Evolutionary conservation across 1,140 invertebrate genomes (phyloP), one percentile per base, ranked within the genome.

Genomic region (Drosophila pachea): DNA sequence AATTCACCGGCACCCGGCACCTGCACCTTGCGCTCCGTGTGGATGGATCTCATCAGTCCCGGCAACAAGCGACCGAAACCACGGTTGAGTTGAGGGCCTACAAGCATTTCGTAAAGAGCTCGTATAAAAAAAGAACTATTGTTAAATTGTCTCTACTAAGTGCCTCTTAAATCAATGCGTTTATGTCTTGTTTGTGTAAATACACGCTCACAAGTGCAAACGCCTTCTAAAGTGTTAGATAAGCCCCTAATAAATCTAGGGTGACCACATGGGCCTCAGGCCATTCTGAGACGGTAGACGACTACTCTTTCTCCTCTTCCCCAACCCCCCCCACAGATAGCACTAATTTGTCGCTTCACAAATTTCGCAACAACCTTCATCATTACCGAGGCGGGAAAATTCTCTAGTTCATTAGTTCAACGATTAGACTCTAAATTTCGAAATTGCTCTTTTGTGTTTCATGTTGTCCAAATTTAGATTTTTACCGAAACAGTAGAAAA

Each of bases 1-100:
- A 92, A 92, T 56, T 92, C 89, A 29, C 62, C 62, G 89, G 32
- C 72, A 8, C 92, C 91, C 60, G 92, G 90, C 0, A 95, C 91
- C 68, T 92, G 90, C 8, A 94, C 87, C 88, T 92, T 93, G 9
- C 89, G 74, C 72, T 92, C 91, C 70, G 90, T 68, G 49, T 87
- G 79, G 2, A 68, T 29, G 35, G 48, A 45, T 63, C 55, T 22
- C 0, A 36, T 4, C 14, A n/a, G 12, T 52, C 14, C 81, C 8
- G 42, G 12, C 35, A 76, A 33, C 7, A 74, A 33, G 22, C 55
- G 49, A 35, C 33, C 9, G 45, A 38, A 38, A 45, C 12, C 36
- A 9, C 52, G 29, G 5, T 12, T 56, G 12, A 86, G 32, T 56
- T 42, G 63, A 52, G 36, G 63, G 40, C 31, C 32, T 14, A 33